Percentiles rank a stretch among this genome's conserved stretches.
These are phyloP conservation scores for Emydoidea blandingii DNA, from an alignment of 2,797 vertebrate species.

Conservation along the genomic window DNA sequence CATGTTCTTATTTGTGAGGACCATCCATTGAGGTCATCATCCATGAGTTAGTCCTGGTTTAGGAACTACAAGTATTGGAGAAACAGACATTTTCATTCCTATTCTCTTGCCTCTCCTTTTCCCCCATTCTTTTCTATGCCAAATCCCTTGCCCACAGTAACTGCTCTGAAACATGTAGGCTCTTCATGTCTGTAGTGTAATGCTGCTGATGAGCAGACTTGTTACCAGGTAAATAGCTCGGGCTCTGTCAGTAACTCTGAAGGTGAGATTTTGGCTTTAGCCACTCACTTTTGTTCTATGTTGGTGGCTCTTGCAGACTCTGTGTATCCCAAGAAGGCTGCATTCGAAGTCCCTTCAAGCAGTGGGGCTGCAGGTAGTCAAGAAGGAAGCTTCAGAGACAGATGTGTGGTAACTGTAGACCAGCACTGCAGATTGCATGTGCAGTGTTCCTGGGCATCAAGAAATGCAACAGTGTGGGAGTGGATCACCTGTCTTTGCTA, in stretches of 20 bases:
- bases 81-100: not conserved
- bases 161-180: not conserved
- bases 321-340: not conserved
- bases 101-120: not conserved
- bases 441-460: accelerated
- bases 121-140: not conserved
- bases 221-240: accelerated
- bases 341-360: not conserved
- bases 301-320: not conserved
- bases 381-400: not conserved
- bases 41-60: not conserved
- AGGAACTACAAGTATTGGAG: not conserved
- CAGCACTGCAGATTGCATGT: not conserved
- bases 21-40: not conserved
- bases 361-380: not conserved
- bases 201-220: not conserved
- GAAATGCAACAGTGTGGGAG: not conserved
- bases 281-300: not conserved
- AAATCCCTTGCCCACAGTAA: not conserved
- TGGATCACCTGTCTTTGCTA: not conserved
- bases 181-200: not conserved
- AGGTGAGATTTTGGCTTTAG: not conserved
- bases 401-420: not conserved
- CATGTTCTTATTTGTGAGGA: not conserved
- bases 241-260: not conserved